Evolutionary conservation across 2,888 invertebrate species (phyloP).

Genomic region (Dilophus febrilis): DNA sequence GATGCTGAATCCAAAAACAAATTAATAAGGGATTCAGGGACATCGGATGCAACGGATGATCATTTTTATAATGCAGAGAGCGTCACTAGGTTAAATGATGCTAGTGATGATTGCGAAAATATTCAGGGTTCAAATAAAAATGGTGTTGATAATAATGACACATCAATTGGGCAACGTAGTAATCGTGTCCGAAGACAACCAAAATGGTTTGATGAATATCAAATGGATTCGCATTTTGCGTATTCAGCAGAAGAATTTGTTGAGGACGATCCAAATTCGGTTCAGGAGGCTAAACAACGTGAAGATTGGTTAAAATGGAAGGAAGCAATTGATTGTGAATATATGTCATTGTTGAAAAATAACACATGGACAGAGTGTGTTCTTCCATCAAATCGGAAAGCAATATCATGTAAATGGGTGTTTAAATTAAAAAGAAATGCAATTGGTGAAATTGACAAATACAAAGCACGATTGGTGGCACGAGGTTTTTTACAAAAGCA

Average conservation of each 20-base stretch:
- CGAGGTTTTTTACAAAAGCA: slow-evolving; percentile 10
- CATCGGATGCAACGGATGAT: no score
- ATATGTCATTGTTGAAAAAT: slow-evolving; percentile 11
- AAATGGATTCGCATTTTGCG: slow-evolving; percentile 3
- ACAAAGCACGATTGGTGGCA: slow-evolving; percentile 11
- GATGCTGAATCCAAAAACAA: no score
- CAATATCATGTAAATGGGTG: slow-evolving; percentile 5
- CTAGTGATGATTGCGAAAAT: no score
- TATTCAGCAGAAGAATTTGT: slow-evolving; percentile 5
- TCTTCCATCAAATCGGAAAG: slow-evolving; percentile 11
- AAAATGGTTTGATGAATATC: background rate
- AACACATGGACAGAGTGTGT: slow-evolving; percentile 10
- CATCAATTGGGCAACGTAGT: no score
- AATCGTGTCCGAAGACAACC: background rate
- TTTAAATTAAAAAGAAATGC: slow-evolving; percentile 4
- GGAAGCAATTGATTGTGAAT: slow-evolving; percentile 14
- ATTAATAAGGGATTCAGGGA: no score
- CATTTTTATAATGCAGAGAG: no score
- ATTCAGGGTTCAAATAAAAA: no score
- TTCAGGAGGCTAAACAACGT: slow-evolving; percentile 6
- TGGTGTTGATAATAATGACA: no score
- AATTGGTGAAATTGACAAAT: slow-evolving; percentile 6
- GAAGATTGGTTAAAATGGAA: slow-evolving; percentile 9
- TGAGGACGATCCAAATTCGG: slow-evolving; percentile 3
- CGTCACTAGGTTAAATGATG: no score